phyloP scores from a whole-genome alignment of 2,797 vertebrate species.

The Australoheros facetus region DNA sequence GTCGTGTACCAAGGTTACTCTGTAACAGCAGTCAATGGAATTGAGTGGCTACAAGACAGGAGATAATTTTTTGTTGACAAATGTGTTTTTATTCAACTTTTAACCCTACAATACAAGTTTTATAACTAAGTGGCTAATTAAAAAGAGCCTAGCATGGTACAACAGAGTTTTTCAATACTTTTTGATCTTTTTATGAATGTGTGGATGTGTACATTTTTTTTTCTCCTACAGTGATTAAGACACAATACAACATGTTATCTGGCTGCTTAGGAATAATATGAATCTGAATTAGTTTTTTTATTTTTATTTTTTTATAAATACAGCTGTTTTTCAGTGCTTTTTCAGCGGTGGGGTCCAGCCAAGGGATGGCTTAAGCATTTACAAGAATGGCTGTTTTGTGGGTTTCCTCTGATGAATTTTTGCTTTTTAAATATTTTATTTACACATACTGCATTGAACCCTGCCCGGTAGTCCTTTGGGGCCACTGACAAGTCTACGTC shows the following conservation, averaged over 20 bases:
- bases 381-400: background rate
- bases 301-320: background rate
- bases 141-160: background rate
- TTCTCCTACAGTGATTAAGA: background rate
- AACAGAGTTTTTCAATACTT: background rate
- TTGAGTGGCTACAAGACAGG: conserved; percentile 8
- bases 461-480: background rate
- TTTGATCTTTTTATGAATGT: background rate
- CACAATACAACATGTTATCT: background rate
- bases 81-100: background rate
- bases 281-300: background rate
- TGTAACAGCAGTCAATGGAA: conserved; percentile 3
- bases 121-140: background rate
- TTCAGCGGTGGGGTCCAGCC: too few relatives aligned
- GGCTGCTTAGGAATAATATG: conserved; percentile 10
- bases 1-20: background rate
- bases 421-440: background rate
- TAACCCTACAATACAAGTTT: background rate
- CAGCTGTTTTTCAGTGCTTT: background rate
- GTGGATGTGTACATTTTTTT: background rate
- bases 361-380: background rate
- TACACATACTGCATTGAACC: background rate
- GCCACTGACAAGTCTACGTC: background rate
- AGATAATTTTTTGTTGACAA: background rate
- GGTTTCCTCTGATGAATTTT: background rate